Evolutionary conservation across 2,888 invertebrate genomes (phyloP).

Genomic region (Hirtodrosophila confusa): DNA sequence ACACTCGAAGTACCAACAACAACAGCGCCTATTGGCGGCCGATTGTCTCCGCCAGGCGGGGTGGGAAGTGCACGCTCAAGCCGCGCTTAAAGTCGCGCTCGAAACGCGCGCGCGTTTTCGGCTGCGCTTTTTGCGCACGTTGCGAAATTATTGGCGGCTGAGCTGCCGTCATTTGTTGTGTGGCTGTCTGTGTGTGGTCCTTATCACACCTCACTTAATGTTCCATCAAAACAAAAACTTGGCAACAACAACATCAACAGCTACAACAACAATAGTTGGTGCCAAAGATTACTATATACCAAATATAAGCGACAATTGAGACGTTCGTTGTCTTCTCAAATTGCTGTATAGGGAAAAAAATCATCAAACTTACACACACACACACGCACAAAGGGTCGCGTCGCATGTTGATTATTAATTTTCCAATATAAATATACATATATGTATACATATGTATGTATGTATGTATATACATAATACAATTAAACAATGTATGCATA

Average conservation of each 20-base stretch:
- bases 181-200: constrained; percentile 50
- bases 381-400: constrained; percentile 21
- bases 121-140: constrained; percentile 53
- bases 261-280: constrained; percentile 21
- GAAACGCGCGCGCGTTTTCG: constrained; percentile 20
- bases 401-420: constrained; percentile 36
- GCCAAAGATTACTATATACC: constrained; percentile 30
- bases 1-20: constrained; percentile 7
- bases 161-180: constrained; percentile 5
- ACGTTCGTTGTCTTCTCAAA: constrained; percentile 37
- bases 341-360: constrained; percentile 19
- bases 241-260: constrained; percentile 13
- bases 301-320: constrained; percentile 22
- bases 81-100: constrained; percentile 26
- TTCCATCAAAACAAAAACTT: constrained; percentile 43
- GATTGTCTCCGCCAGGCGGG: constrained; percentile 32
- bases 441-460: neutral
- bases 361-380: constrained; percentile 3
- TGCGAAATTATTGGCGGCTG: constrained; percentile 25
- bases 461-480: too few relatives aligned
- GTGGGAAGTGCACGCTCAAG: neutral
- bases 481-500: too few relatives aligned
- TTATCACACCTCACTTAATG: constrained; percentile 54
- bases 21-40: constrained; percentile 24
- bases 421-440: constrained; percentile 8